Base-by-base conservation (phyloP, 2,888 invertebrate genomes). In the Ecliptopera silaceata region DNA sequence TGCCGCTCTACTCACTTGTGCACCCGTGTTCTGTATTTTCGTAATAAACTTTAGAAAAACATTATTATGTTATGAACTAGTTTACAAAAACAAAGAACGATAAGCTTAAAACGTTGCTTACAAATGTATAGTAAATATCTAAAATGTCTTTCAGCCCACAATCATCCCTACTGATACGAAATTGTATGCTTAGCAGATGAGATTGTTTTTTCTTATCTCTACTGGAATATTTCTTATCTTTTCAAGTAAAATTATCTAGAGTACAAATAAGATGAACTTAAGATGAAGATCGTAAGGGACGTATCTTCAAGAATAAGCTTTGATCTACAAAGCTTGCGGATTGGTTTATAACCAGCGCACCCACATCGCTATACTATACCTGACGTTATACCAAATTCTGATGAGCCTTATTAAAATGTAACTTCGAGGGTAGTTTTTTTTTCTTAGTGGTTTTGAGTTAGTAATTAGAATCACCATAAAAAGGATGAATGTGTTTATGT, bases 401-500 rank as follows among this genome's bases (percentile, higher is more conserved):
- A 49, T 53, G 48, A 59, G 53, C 52, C 51, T 42, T 61, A 56
- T 63, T 64, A 58, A 58, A 61, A 61, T 57, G 38, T 18, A 31
- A 39, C 46, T 54, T 54, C 36, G 52, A 56, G 52, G 52, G 56
- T n/a, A n/a, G n/a, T n/a, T n/a, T n/a, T n/a, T n/a, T n/a, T n/a
- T n/a, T n/a, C 41, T 51, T 65, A 56, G 61, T 55, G 42, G 64
- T 58, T 26, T 66, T 71, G 68, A 67, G 66, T 70, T 64, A 54
- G 69, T 70, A 68, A 71, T 71, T 70, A 74, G 72, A 67, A 64
- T 65, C 59, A 53, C 59, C 63, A 69, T 71, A 61, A 68, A 68
- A 68, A 70, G 68, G 64, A 72, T 72, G 66, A 70, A 71, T 72
- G 75, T 75, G 69, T 77, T 74, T 72, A 75, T 74, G 70, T 75